Conservation (phyloP, 2,888 invertebrate genomes). For the Slavum lentiscoides region DNA sequence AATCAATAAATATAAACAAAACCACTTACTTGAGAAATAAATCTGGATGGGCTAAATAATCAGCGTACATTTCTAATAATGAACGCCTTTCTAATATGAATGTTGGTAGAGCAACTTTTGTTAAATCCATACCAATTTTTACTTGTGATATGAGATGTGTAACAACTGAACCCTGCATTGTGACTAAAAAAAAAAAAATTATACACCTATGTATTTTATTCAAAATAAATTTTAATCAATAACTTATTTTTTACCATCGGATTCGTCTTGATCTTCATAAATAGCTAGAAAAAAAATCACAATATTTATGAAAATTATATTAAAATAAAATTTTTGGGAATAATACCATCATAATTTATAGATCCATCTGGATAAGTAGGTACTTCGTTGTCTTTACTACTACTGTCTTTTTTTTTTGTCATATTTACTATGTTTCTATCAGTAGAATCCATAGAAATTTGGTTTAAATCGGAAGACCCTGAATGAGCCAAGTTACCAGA, state of each 20-base stretch:
- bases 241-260: conserved; percentile 66
- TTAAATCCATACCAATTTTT: conserved; percentile 99
- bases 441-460: conserved; percentile 20
- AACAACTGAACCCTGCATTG: conserved; percentile 95
- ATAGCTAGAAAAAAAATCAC: conserved; percentile 68
- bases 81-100: conserved; percentile 97
- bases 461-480: conserved; percentile 30
- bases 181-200: conserved; percentile 66
- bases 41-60: conserved; percentile 99
- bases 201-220: conserved; percentile 27
- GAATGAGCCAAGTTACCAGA: conserved; percentile 15
- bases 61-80: conserved; percentile 98
- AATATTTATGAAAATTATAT: conserved; percentile 30
- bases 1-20: conserved; percentile 3
- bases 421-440: conserved; percentile 29
- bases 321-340: conserved; percentile 35
- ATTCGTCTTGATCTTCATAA: conserved; percentile 88
- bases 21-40: conserved; percentile 79
- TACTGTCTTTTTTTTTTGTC: conserved; percentile 52
- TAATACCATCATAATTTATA: conserved; percentile 78
- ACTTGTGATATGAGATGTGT: conserved; percentile 96
- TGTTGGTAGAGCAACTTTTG: conserved; percentile 96
- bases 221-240: neutral
- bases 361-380: conserved; percentile 67
- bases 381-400: conserved; percentile 53